These are phyloP conservation scores for Colius striatus DNA, from an alignment of 2,113 vertebrate genomes.

Conservation along the genomic window DNA sequence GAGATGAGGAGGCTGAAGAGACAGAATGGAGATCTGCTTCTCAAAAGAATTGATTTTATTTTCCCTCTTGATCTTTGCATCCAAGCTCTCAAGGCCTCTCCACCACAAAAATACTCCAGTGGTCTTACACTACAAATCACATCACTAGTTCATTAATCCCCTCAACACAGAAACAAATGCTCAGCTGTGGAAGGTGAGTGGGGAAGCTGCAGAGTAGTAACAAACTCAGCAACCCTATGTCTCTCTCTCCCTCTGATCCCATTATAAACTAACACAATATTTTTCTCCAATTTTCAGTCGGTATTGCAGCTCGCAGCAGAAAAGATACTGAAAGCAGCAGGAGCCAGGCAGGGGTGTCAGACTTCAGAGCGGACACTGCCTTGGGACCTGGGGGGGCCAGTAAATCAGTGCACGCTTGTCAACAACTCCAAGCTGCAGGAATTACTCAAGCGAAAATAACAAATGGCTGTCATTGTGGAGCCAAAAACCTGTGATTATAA, in stretches of 20 bases:
- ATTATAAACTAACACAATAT: slow-evolving; percentile 76
- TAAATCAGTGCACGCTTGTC: slow-evolving; percentile 98
- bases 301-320: slow-evolving; percentile 66
- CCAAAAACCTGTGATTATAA: slow-evolving; percentile 99
- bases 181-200: neutral
- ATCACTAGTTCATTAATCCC: slow-evolving; percentile 32
- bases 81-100: slow-evolving; percentile 31
- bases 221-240: slow-evolving; percentile 11
- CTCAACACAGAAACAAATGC: slow-evolving; percentile 27
- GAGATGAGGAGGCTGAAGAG: neutral
- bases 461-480: slow-evolving; percentile 99
- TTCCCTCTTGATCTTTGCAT: neutral
- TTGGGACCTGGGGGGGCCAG: slow-evolving; percentile 75
- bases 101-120: slow-evolving; percentile 4
- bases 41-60: neutral
- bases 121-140: slow-evolving; percentile 5
- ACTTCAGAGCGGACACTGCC: slow-evolving; percentile 73
- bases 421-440: slow-evolving; percentile 87
- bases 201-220: slow-evolving; percentile 20
- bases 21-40: neutral
- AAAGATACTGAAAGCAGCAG: slow-evolving; percentile 71
- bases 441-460: slow-evolving; percentile 99
- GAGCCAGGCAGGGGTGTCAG: slow-evolving; percentile 68
- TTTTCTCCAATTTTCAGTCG: slow-evolving; percentile 69
- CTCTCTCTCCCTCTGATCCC: slow-evolving; percentile 56